phyloP scores from a whole-genome alignment of 2,113 vertebrate species.

The Chaetodon auriga region DNA sequence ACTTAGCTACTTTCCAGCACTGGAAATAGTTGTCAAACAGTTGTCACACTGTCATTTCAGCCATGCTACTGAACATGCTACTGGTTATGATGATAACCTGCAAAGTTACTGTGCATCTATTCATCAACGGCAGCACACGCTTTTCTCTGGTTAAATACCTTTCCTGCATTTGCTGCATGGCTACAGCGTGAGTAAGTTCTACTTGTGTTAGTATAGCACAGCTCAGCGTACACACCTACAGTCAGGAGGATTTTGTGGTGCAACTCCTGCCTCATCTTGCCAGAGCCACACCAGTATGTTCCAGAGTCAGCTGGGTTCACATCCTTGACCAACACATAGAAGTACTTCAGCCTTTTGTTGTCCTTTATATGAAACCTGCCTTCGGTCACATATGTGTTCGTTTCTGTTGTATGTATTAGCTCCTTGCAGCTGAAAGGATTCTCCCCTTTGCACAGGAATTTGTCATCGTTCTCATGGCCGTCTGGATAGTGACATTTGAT shows the following conservation, averaged over 20 bases:
- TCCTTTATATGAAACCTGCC: slow-evolving; percentile 48
- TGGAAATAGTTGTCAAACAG: too few relatives aligned
- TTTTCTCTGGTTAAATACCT: background rate
- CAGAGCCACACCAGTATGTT: slow-evolving; percentile 64
- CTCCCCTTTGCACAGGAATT: slow-evolving; percentile 51
- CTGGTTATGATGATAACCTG: background rate
- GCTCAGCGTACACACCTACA: slow-evolving; percentile 25
- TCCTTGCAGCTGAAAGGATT: slow-evolving; percentile 9
- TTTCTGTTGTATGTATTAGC: slow-evolving; percentile 2
- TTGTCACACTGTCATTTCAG: background rate
- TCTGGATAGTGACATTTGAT: slow-evolving; percentile 13
- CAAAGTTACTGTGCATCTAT: background rate
- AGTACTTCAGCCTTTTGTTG: slow-evolving; percentile 1
- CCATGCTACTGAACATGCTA: background rate
- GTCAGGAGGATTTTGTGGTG: slow-evolving; percentile 3
- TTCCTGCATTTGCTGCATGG: background rate
- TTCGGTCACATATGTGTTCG: rapidly evolving
- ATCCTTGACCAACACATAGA: slow-evolving; percentile 46
- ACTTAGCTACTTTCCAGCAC: too few relatives aligned
- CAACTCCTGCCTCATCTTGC: background rate
- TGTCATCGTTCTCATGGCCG: background rate
- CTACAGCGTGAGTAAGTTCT: background rate
- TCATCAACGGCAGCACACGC: too few relatives aligned
- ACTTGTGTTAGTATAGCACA: background rate
- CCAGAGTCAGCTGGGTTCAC: slow-evolving; percentile 57